These are phyloP conservation scores for Mechanitis mazaeus DNA, from an alignment of 2,888 invertebrate species.

Conservation along the genomic window DNA sequence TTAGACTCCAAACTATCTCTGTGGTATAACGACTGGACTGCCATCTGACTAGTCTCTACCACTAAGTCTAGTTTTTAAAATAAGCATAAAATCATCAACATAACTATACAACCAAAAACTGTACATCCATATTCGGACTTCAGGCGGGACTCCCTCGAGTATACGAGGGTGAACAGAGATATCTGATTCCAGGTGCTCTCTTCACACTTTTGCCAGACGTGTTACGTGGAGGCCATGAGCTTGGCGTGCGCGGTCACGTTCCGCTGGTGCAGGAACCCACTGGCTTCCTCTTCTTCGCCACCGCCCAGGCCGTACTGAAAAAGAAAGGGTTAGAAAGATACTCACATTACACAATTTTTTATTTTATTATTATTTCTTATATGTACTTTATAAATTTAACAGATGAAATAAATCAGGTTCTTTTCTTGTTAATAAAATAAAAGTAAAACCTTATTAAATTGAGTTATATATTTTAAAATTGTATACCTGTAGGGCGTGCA, in stretches of 20 bases:
- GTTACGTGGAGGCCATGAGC: slow-evolving; percentile 88
- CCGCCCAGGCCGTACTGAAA: slow-evolving; percentile 62
- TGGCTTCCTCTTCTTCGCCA: slow-evolving; percentile 77
- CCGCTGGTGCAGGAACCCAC: slow-evolving; percentile 89
- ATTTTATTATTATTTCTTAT: no score
- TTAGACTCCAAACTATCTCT: slow-evolving; percentile 1
- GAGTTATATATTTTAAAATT: no score
- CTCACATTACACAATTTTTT: no score
- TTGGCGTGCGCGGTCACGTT: slow-evolving; percentile 90
- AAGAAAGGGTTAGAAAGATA: background rate
- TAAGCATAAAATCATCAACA: slow-evolving; percentile 11
- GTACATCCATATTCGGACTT: background rate
- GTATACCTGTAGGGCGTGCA: slow-evolving; percentile 71
- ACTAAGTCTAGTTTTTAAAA: background rate
- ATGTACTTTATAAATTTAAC: no score
- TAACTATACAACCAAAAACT: slow-evolving; percentile 17
- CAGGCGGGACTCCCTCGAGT: background rate
- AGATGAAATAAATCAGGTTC: no score
- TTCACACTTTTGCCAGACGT: slow-evolving; percentile 5
- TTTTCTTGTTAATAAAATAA: no score
- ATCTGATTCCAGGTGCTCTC: background rate
- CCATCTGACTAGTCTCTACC: slow-evolving; percentile 4
- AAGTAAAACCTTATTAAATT: background rate
- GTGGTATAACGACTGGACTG: background rate
- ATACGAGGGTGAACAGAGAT: no score